phyloP scores from a whole-genome alignment of 2,797 vertebrate genomes.

The Masticophis lateralis region DNA sequence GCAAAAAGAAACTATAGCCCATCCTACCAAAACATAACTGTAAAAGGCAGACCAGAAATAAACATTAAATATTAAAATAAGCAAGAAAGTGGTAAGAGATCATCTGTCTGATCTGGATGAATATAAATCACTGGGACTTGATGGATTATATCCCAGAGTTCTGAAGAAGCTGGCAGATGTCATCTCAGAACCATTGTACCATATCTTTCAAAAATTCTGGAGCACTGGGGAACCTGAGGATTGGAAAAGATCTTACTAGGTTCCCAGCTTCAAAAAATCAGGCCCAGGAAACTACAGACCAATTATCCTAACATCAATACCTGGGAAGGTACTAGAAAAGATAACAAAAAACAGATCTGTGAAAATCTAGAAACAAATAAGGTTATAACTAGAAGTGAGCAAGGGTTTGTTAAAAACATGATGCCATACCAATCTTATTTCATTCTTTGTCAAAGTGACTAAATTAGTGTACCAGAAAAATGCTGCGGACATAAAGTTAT shows the following conservation, averaged over 20 bases:
- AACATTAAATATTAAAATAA: too few species aligned
- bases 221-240: neutral
- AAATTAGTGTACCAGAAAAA: neutral
- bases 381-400: neutral
- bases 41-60: too few species aligned
- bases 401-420: neutral
- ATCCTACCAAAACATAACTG: too few species aligned
- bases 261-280: neutral
- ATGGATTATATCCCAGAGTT: too few species aligned
- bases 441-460: neutral
- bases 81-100: too few species aligned
- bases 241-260: neutral
- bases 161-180: neutral
- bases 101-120: too few species aligned
- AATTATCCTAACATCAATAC: neutral
- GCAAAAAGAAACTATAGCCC: neutral
- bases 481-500: neutral
- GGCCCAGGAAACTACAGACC: neutral
- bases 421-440: neutral
- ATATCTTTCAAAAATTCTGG: neutral
- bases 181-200: neutral
- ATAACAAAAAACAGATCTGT: neutral
- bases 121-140: too few species aligned
- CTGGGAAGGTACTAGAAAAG: neutral
- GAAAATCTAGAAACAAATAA: neutral